Percentiles rank a stretch among this genome's conserved stretches.
These are phyloP conservation scores for Nomada ferruginata DNA, from an alignment of 2,888 invertebrate species.

Conservation along the genomic window DNA sequence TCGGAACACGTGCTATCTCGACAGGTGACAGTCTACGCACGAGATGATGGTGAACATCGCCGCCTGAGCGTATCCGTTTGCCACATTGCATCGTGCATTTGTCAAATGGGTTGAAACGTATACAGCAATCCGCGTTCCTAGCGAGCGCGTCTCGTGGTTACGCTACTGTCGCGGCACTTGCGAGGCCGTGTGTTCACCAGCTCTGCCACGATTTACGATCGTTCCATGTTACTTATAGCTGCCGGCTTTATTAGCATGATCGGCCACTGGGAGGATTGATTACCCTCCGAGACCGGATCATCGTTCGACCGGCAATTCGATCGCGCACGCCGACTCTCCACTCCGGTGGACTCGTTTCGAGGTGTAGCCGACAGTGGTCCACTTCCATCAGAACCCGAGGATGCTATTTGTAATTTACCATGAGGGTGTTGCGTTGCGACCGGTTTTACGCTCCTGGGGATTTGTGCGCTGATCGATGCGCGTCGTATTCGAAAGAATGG, in stretches of 20 bases:
- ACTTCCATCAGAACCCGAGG: slow-evolving; percentile 56
- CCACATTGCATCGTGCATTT: slow-evolving; percentile 24
- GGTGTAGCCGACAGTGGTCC: slow-evolving; percentile 40
- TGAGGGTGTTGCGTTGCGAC: slow-evolving; percentile 57
- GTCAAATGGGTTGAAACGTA: slow-evolving; percentile 41
- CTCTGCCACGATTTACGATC: slow-evolving; percentile 68
- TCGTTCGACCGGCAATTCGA: slow-evolving; percentile 58
- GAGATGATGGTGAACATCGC: slow-evolving; percentile 24
- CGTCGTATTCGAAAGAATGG: not conserved
- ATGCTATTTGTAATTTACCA: slow-evolving; percentile 61
- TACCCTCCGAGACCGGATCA: slow-evolving; percentile 67
- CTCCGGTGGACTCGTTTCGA: slow-evolving; percentile 42
- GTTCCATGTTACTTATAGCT: slow-evolving; percentile 66
- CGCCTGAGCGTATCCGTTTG: slow-evolving; percentile 5
- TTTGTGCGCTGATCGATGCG: not conserved
- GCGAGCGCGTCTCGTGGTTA: slow-evolving; percentile 18
- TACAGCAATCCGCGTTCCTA: not conserved
- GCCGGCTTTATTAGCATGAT: slow-evolving; percentile 70
- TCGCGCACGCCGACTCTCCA: slow-evolving; percentile 28
- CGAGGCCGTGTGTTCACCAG: slow-evolving; percentile 48
- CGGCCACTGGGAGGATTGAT: slow-evolving; percentile 65
- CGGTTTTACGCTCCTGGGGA: slow-evolving; percentile 46
- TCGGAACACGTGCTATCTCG: slow-evolving; percentile 6
- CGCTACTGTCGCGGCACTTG: slow-evolving; percentile 43
- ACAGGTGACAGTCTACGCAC: slow-evolving; percentile 17